Base-by-base conservation (phyloP, 2,113 vertebrate species). In the Pyrgilauda ruficollis region DNA sequence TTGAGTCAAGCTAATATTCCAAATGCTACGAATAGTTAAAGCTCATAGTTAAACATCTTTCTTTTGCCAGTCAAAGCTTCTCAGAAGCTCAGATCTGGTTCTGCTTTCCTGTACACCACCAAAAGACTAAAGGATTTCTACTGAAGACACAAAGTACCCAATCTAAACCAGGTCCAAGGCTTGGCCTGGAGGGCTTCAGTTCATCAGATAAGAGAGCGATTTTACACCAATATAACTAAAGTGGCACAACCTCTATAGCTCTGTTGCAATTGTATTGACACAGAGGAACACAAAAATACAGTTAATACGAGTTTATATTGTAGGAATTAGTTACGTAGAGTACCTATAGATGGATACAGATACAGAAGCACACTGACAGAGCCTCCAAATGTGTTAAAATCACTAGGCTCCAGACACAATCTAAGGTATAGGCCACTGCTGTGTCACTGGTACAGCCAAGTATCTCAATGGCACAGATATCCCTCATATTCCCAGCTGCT, bases 271-370 rank as follows among this genome's bases (percentile, higher is more conserved):
- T 62, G 76, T 18, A 83, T 5, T 64, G 66, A 84, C 49, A 81
- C 44, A 69, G 94, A 92, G 49, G 28, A 94, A 66, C 93, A 89
- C 81, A 69, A 33, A 69, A n/a, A 82, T 76, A 87, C 53, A 84
- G 58, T 53, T 56, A 84, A 52, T 3, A 79, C 1, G 10, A 92
- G 67, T n/a, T 84, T 50, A 87, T 64, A 87, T 30, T 62, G 87
- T 46, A 92, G 80, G 61, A 92, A 47, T 66, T 50, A 46, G 56
- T 84, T 82, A 73, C 12, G 37, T 12, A n/a, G 56, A 63, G 41
- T 80, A 89, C 72, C 52, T 93, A 84, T 70, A 92, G 72, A 89
- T 4, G 4, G 80, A 75, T 67, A 81, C 50, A 74, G 83, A 80
- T 15, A 86, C 0, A 49, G 88, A 92, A 93, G 44, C 55, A 74